Base-by-base conservation (phyloP, 2,113 vertebrate species). In the Sardina pilchardus region DNA sequence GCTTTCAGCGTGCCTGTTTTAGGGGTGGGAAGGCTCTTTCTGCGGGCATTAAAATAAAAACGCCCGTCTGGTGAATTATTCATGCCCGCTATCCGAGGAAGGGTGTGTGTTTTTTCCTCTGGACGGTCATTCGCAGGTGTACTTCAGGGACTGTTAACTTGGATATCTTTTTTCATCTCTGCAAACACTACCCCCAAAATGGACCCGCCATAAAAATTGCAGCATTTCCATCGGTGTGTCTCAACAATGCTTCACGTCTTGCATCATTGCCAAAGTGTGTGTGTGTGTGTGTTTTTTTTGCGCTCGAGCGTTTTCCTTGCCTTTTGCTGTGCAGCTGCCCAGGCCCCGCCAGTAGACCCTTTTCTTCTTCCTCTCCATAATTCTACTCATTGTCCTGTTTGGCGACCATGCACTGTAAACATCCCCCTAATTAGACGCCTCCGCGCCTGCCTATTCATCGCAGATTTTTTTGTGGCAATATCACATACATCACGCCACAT, bases 391-490 rank as follows among this genome's bases (percentile, higher is more conserved):
- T 87, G 81, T 86, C 87, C 82, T 83, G 56, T 86, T 86, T 71
- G 86, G 78, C 56, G n/a, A 85, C 81, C 43, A 81, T 88, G 48
- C 71, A 78, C 71, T 78, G 71, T 78, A 87, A 89, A 85, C 39
- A 86, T 85, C 86, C 44, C 42, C 17, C 59, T 89, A 89, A 89
- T 89, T 90, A 87, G 86, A 89, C 82, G 81, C 83, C 86, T 44
- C 84, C 45, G 71, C 84, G 44, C 44, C 71, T 87, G 53, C 84
- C 84, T 75, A 86, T 90, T 90, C 88, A 87, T 81, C 63, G 71
- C 81, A 89, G 85, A 90, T 88, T 89, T 91, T 36, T 78, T 78
- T 81, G 86, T 89, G n/a, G 81, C 53, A 87, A 88, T 91, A 81
- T 87, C 75, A 75, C 85, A 91, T 90, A 88, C 88, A 91, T 89